Evolutionary conservation across 2,113 vertebrate genomes (phyloP).

Genomic region (Ariopsis seemanni): DNA sequence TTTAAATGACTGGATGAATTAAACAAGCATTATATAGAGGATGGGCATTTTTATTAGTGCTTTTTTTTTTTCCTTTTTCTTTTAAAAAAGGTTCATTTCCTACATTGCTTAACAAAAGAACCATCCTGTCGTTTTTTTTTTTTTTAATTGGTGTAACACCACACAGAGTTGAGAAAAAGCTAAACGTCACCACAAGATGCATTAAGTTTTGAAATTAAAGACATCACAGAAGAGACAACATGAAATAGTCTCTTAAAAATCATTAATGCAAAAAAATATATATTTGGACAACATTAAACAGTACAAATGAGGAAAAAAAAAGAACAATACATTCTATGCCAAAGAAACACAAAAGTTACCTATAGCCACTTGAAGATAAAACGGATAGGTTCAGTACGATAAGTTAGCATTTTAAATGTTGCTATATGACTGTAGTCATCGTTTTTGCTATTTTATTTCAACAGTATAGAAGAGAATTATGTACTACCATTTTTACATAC

Average conservation of each 20-base stretch:
- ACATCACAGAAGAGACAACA: background rate
- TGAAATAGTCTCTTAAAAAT: slow-evolving; percentile 44
- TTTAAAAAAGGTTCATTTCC: background rate
- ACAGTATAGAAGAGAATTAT: slow-evolving; percentile 57
- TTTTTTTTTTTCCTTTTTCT: slow-evolving; percentile 19
- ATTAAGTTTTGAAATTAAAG: slow-evolving; percentile 1
- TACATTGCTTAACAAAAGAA: background rate
- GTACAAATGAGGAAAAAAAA: slow-evolving; percentile 62
- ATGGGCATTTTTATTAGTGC: slow-evolving; percentile 56
- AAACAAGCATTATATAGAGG: slow-evolving; percentile 45
- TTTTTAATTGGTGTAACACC: background rate
- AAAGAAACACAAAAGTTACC: slow-evolving; percentile 58
- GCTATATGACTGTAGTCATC: slow-evolving; percentile 47
- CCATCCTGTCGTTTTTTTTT: background rate
- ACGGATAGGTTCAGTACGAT: slow-evolving; percentile 56
- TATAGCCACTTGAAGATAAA: slow-evolving; percentile 68
- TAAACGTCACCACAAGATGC: background rate
- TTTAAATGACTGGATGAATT: slow-evolving; percentile 51
- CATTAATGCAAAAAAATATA: slow-evolving; percentile 59
- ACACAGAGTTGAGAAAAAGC: background rate
- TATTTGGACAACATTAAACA: slow-evolving; percentile 65
- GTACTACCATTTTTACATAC: slow-evolving; percentile 41
- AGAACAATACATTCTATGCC: slow-evolving; percentile 61
- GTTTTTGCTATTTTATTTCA: slow-evolving; percentile 47
- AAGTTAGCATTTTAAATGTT: slow-evolving; percentile 60